Evolutionary conservation across 53 echinoderm and acorn worm species (phyloP), one percentile per base, ranked within the genome.

Genomic region (Astropecten irregularis): DNA sequence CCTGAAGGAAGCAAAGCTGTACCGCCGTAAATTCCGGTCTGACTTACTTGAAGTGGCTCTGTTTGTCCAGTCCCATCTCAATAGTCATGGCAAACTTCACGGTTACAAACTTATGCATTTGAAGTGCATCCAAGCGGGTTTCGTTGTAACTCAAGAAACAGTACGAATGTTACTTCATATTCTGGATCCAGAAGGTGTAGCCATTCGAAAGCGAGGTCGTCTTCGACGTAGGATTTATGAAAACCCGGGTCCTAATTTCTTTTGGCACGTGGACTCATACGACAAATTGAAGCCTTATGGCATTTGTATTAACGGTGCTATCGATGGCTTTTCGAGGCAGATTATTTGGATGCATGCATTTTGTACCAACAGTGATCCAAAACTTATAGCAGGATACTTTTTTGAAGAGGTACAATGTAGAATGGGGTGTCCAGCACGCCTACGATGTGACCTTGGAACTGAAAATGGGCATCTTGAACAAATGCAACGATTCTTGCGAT

Each of bases 221-320:
- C 86, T 91, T 11, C 39, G 21, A 14, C 37, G 84, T 21, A 36
- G 89, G 3, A 37, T 42, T 20, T 89, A 89, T 50, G 52, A 49
- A 42, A 31, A 53, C 23, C 63, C 18, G 23, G 89, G 89, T 53
- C 89, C 89, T 50, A 89, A 84, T 58, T 68, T 74, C 57, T 22
- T 89, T 3, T 84, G 83, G 76, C 84, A 89, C 28, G 37, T 89
- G 19, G 89, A 83, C 28, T 73, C 66, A 1, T 89, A 76, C 26
- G 89, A 83, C 33, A 89, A 89, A 62, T 39, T 88, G 34, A 88
- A 88, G 31, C 83, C 73, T 19, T 88, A 35, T 55, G 88, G 88
- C 31, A 23, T 88, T 15, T 69, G 66, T 66, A 83, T 89, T 32
- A 82, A 40, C 77, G 90, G 82, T 22, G 82, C 82, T 67, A 68